Evolutionary conservation across 2,888 invertebrate species (phyloP).

Genomic region (Labia minor): DNA sequence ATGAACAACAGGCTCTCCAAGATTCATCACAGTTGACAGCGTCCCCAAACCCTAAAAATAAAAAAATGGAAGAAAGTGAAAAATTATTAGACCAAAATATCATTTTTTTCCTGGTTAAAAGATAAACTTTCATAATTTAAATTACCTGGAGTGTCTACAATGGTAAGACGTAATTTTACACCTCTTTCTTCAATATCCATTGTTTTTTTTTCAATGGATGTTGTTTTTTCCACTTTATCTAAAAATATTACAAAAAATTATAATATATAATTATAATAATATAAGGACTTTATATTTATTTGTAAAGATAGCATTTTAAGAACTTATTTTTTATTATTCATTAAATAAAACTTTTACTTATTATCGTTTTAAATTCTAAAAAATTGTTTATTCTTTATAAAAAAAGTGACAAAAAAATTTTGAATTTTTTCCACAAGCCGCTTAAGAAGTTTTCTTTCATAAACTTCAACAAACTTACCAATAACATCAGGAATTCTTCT

Average conservation of each 20-base stretch:
- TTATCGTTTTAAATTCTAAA: too few relatives aligned
- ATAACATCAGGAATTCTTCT: constrained; percentile 61
- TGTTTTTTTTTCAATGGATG: constrained; percentile 54
- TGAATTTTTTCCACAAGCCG: too few relatives aligned
- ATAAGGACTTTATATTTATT: too few relatives aligned
- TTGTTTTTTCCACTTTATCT: constrained; percentile 49
- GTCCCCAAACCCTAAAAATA: constrained; percentile 65
- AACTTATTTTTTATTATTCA: too few relatives aligned
- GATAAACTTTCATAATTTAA: too few relatives aligned
- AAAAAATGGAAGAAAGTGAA: constrained; percentile 9
- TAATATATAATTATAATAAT: neutral
- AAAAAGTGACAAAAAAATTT: too few relatives aligned
- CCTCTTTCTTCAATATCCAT: constrained; percentile 93
- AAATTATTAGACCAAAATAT: too few relatives aligned
- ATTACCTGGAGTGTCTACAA: constrained; percentile 82
- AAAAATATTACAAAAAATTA: constrained; percentile 21
- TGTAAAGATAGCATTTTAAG: too few relatives aligned
- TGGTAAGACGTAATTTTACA: constrained; percentile 77
- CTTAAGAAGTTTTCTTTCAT: too few relatives aligned
- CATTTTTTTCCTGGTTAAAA: too few relatives aligned
- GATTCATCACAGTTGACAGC: constrained; percentile 88
- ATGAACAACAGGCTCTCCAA: constrained; percentile 81
- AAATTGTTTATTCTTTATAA: too few relatives aligned
- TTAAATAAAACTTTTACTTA: too few relatives aligned
- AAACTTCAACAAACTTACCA: constrained; percentile 49